Conservation (phyloP, 2,113 vertebrate species). For the Pleuronectes platessa region DNA sequence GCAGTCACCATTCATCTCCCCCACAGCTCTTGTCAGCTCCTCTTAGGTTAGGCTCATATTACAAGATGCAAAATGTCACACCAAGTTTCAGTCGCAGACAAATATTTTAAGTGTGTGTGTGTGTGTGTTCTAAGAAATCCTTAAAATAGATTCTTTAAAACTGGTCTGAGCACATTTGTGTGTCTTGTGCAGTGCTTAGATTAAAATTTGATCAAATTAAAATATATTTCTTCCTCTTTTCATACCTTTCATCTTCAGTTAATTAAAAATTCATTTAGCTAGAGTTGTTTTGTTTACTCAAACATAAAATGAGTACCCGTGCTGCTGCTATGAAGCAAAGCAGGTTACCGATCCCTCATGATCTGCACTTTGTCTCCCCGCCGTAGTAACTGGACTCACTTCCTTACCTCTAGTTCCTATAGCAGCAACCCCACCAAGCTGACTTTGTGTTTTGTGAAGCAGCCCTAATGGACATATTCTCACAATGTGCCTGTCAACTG, state of each 20-base stretch:
- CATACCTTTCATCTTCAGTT: neutral
- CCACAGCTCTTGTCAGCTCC: constrained; percentile 74
- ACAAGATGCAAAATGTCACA: constrained; percentile 78
- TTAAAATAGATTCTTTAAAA: constrained; percentile 27
- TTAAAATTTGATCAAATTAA: constrained; percentile 7
- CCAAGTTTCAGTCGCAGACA: constrained; percentile 58
- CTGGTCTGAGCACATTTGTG: neutral
- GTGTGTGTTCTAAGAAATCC: constrained; percentile 33
- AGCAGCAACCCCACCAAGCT: constrained; percentile 55
- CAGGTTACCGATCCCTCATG: constrained; percentile 49
- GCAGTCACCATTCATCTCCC: constrained; percentile 67
- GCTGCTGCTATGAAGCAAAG: constrained; percentile 38
- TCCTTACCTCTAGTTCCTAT: constrained; percentile 53
- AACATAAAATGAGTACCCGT: constrained; percentile 16
- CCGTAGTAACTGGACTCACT: constrained; percentile 47
- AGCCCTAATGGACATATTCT: constrained; percentile 51
- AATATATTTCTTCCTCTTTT: neutral
- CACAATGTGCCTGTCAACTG: constrained; percentile 50
- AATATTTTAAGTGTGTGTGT: constrained; percentile 29
- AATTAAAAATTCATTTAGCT: constrained; percentile 31
- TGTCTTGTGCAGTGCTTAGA: constrained; percentile 13
- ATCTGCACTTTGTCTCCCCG: constrained; percentile 36
- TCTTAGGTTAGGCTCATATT: constrained; percentile 70
- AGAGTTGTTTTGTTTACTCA: constrained; percentile 43
- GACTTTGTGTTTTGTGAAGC: constrained; percentile 59